These are phyloP conservation scores for Rhinella marina DNA, from an alignment of 2,797 vertebrate genomes.

Conservation along the genomic window DNA sequence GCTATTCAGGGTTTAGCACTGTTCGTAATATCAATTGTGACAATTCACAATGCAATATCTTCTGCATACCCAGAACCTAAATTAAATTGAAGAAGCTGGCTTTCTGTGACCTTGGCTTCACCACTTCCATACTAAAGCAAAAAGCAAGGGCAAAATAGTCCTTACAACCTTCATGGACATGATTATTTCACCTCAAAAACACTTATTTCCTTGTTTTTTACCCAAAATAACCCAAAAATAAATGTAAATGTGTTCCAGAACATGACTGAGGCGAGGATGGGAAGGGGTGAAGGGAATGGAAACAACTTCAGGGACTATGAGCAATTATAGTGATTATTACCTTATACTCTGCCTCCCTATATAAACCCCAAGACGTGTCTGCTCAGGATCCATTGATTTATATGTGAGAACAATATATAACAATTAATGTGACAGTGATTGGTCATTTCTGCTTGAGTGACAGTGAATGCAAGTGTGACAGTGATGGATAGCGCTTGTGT, in stretches of 20 bases:
- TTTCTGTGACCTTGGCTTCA: conserved; percentile 50
- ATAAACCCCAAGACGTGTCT: not conserved
- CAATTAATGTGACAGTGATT: conserved; percentile 13
- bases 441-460: not conserved
- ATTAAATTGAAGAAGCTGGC: conserved; percentile 53
- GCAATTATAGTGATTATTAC: not conserved
- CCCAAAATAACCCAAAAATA: too few relatives aligned
- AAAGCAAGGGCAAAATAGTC: conserved; percentile 3
- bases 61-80: conserved; percentile 35
- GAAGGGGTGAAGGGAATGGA: not conserved
- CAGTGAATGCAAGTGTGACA: conserved; percentile 4
- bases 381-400: not conserved
- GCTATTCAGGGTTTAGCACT: conserved; percentile 50
- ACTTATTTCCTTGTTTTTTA: too few relatives aligned
- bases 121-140: conserved; percentile 17
- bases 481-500: not conserved
- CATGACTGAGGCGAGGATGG: not conserved
- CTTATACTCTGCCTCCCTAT: not conserved
- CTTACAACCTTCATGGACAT: not conserved
- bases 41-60: conserved; percentile 60
- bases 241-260: not conserved
- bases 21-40: conserved; percentile 61
- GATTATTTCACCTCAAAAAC: not conserved
- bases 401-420: not conserved
- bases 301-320: not conserved